These are phyloP conservation scores for Zootermopsis nevadensis DNA, from an alignment of 2,888 invertebrate species.

Conservation along the genomic window DNA sequence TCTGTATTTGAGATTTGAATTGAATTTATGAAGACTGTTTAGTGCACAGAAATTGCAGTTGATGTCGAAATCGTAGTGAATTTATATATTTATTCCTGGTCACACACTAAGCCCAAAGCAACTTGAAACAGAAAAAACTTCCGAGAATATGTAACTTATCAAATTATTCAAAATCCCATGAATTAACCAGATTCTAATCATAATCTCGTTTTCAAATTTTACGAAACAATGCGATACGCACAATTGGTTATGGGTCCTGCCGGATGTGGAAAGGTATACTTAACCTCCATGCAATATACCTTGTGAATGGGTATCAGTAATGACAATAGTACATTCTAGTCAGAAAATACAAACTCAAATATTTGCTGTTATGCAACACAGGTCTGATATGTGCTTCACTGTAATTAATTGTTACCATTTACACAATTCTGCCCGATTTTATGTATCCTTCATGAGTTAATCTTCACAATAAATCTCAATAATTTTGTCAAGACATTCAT, in stretches of 20 bases:
- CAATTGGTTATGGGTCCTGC: conserved; percentile 98
- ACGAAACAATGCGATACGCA: conserved; percentile 83
- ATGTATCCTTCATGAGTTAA: no score
- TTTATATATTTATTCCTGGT: no score
- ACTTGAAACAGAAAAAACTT: no score
- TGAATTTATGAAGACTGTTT: no score
- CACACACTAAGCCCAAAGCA: no score
- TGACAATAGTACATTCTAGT: not conserved
- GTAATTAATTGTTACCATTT: not conserved
- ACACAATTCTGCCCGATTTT: not conserved
- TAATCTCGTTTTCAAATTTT: not conserved
- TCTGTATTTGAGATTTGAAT: no score
- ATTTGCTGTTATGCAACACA: not conserved
- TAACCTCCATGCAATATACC: not conserved
- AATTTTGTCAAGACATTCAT: not conserved
- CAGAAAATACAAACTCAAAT: not conserved
- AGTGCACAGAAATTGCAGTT: no score
- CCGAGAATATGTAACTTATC: no score
- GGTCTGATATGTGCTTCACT: not conserved
- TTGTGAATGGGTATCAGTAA: not conserved
- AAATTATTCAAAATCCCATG: no score
- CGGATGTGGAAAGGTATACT: conserved; percentile 92
- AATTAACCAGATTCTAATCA: no score
- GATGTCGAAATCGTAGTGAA: no score
- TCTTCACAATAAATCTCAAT: not conserved